Evolutionary conservation across 1,140 invertebrate genomes (phyloP).

Genomic region (Plodia interpunctella): DNA sequence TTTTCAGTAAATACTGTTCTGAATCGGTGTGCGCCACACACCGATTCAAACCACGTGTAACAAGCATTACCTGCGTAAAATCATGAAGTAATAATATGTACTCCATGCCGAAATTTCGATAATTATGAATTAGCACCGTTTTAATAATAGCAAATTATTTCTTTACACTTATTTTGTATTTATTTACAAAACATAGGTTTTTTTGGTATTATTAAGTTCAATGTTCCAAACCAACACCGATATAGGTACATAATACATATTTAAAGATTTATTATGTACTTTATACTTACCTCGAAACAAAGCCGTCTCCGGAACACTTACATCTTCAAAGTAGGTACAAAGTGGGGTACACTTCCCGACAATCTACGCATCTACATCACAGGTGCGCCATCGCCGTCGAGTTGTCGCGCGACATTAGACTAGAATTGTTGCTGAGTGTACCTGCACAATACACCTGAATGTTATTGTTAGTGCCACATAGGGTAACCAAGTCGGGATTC

Average conservation of each 20-base stretch:
- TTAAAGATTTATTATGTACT: not conserved
- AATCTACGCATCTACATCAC: constrained; percentile 5
- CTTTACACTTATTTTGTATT: too few species aligned
- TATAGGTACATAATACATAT: not conserved
- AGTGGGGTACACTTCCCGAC: constrained; percentile 8
- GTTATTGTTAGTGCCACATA: constrained; percentile 8
- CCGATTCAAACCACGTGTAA: too few species aligned
- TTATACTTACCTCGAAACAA: not conserved
- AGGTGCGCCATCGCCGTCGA: constrained; percentile 18
- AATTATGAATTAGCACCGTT: too few species aligned
- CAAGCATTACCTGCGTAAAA: too few species aligned
- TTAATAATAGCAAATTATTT: too few species aligned
- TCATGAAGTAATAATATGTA: too few species aligned
- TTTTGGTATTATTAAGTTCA: too few species aligned
- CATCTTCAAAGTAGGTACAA: constrained; percentile 18
- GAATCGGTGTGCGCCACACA: too few species aligned
- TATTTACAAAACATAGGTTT: too few species aligned
- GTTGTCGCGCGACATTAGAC: constrained; percentile 23
- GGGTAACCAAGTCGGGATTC: not conserved
- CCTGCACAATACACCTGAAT: constrained; percentile 7
- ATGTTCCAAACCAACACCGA: not conserved
- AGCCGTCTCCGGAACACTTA: constrained; percentile 1
- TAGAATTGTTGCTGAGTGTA: constrained; percentile 19
- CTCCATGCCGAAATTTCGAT: too few species aligned
- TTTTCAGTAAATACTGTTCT: too few species aligned